phyloP scores from a whole-genome alignment of 2,888 invertebrate genomes.

The Frankliniella intonsa region DNA sequence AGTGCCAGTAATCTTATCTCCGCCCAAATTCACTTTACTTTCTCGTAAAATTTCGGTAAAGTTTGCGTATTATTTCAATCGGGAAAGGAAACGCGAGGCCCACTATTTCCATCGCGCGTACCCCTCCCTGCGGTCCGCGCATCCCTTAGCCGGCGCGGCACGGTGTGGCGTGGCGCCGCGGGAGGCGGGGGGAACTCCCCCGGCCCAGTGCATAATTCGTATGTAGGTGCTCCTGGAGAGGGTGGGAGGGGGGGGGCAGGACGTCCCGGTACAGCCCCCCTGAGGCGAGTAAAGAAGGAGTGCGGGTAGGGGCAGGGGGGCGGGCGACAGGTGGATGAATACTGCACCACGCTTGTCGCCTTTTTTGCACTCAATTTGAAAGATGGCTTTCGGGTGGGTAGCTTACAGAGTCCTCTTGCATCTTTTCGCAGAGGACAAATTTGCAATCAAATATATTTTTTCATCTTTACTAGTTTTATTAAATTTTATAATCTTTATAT shows the following conservation, averaged over 20 bases:
- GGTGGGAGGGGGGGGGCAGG: background rate
- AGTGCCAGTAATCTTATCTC: no score
- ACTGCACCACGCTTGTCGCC: background rate
- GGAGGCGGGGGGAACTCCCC: background rate
- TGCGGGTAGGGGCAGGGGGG: background rate
- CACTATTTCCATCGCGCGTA: no score
- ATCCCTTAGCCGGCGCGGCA: background rate
- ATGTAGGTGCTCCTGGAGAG: background rate
- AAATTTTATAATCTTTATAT: no score
- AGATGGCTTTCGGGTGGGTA: background rate
- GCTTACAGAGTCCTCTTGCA: no score
- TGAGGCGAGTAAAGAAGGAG: background rate
- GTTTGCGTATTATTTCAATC: no score
- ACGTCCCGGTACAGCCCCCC: background rate
- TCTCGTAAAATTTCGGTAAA: no score
- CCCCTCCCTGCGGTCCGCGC: background rate
- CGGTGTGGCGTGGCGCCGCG: no score
- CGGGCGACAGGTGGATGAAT: constrained; percentile 10
- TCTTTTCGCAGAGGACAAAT: no score
- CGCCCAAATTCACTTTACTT: no score
- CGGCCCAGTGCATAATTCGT: background rate
- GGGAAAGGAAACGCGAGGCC: no score
- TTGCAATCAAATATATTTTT: no score
- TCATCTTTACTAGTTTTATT: no score
- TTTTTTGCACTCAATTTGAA: background rate